These are phyloP conservation scores for Ahaetulla prasina DNA, from an alignment of 2,113 vertebrate species.

Conservation along the genomic window DNA sequence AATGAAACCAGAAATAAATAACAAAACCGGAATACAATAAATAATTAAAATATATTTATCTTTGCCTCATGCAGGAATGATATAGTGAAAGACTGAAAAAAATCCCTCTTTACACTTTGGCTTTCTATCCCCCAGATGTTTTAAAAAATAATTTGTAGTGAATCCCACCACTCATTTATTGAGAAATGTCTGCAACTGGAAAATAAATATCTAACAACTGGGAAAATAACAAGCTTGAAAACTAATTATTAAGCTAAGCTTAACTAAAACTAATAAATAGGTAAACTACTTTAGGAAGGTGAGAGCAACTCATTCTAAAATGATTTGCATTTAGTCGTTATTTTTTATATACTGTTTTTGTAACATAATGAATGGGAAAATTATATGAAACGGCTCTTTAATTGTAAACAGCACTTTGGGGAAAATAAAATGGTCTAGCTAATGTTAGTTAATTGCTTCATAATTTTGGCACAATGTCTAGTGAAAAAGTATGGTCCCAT, in stretches of 20 bases:
- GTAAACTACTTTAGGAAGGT: neutral
- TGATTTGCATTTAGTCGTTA: neutral
- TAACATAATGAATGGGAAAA: conserved; percentile 33
- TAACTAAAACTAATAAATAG: neutral
- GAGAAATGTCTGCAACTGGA: neutral
- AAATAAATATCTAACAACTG: neutral
- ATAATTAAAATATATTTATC: neutral
- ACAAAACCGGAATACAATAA: neutral
- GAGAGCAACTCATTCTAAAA: neutral
- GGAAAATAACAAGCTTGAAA: neutral
- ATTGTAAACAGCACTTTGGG: conserved; percentile 20
- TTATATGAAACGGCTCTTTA: neutral
- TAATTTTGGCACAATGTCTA: conserved; percentile 26
- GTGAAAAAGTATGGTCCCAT: conserved; percentile 19
- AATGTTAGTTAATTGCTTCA: conserved; percentile 24
- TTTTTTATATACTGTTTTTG: neutral
- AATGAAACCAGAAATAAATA: neutral
- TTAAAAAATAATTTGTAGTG: neutral
- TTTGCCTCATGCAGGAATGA: neutral
- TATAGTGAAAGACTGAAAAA: neutral
- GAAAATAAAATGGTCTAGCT: conserved; percentile 32
- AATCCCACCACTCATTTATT: neutral
- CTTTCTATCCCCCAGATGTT: neutral
- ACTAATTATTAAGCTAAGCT: neutral
- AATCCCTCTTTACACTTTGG: neutral